A percentile compares a stretch with the other conserved stretches of the same genome.
These are phyloP conservation scores for Lucinisca nassula DNA, from an alignment of 2,888 invertebrate species.

Conservation along the genomic window DNA sequence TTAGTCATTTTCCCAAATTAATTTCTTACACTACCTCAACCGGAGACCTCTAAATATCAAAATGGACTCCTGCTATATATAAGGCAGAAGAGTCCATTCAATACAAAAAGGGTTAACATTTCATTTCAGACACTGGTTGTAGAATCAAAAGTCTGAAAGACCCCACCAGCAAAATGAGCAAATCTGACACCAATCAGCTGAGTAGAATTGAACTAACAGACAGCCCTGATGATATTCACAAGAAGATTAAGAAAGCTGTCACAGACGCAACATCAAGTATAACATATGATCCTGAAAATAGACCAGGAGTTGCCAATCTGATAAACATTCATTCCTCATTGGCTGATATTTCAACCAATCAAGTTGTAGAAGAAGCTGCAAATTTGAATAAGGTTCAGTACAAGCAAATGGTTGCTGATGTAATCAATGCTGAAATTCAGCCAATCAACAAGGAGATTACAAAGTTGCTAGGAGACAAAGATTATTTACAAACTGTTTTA, in stretches of 20 bases:
- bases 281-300: slow-evolving; percentile 92
- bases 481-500: slow-evolving; percentile 91
- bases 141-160: slow-evolving; percentile 94
- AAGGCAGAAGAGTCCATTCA: too few species aligned
- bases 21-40: too few species aligned
- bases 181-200: slow-evolving; percentile 94
- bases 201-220: slow-evolving; percentile 95
- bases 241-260: slow-evolving; percentile 95
- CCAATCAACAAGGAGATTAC: slow-evolving; percentile 92
- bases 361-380: slow-evolving; percentile 91
- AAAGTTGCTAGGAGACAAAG: slow-evolving; percentile 90
- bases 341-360: slow-evolving; percentile 91
- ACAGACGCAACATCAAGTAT: slow-evolving; percentile 96
- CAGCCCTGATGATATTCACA: slow-evolving; percentile 91
- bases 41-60: too few species aligned
- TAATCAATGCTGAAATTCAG: slow-evolving; percentile 91
- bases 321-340: slow-evolving; percentile 94
- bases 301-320: slow-evolving; percentile 97
- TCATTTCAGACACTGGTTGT: slow-evolving; percentile 79
- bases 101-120: too few species aligned
- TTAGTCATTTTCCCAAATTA: too few species aligned
- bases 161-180: slow-evolving; percentile 98
- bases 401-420: slow-evolving; percentile 92
- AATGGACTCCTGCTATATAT: too few species aligned
- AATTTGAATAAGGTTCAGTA: slow-evolving; percentile 93